Evolutionary conservation across 2,113 vertebrate species (phyloP).

Genomic region (Tetraodon nigroviridis): DNA sequence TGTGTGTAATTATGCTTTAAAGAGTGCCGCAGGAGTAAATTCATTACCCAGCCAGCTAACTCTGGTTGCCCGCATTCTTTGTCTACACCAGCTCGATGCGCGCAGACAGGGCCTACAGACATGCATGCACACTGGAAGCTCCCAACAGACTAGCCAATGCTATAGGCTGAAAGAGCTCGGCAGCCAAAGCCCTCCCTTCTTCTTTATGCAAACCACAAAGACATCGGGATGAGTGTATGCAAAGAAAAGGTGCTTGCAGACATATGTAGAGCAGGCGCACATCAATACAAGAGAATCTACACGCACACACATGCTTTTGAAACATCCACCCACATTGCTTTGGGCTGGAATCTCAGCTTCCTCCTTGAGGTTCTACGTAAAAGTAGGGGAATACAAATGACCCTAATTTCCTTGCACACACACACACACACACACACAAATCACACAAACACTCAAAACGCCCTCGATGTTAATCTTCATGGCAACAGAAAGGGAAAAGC

Average conservation of each 20-base stretch:
- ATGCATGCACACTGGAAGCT: slow-evolving; percentile 38
- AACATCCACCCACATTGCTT: slow-evolving; percentile 43
- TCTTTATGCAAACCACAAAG: slow-evolving; percentile 35
- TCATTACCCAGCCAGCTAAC: slow-evolving; percentile 67
- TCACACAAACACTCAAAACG: slow-evolving; percentile 1
- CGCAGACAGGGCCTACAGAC: slow-evolving; percentile 65
- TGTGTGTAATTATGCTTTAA: slow-evolving; percentile 72
- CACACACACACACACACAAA: slow-evolving; percentile 29
- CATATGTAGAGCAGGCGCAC: slow-evolving; percentile 10
- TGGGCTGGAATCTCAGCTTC: slow-evolving; percentile 35
- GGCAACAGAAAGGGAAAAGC: slow-evolving; percentile 14
- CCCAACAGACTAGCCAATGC: slow-evolving; percentile 63
- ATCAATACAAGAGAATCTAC: slow-evolving; percentile 1
- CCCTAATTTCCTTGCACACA: slow-evolving; percentile 49
- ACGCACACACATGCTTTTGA: slow-evolving; percentile 1
- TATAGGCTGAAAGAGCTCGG: slow-evolving; percentile 58
- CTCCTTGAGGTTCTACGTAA: slow-evolving; percentile 31
- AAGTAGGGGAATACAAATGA: slow-evolving; percentile 41
- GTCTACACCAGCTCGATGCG: slow-evolving; percentile 40
- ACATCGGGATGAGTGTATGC: slow-evolving; percentile 36
- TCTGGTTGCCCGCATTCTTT: slow-evolving; percentile 43
- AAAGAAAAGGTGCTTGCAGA: slow-evolving; percentile 29
- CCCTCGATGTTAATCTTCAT: slow-evolving; percentile 5
- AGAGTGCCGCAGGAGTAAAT: slow-evolving; percentile 73
- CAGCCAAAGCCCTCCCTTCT: slow-evolving; percentile 27